Evolutionary conservation across 2,888 invertebrate genomes (phyloP).

Genomic region (Carabus problematicus): DNA sequence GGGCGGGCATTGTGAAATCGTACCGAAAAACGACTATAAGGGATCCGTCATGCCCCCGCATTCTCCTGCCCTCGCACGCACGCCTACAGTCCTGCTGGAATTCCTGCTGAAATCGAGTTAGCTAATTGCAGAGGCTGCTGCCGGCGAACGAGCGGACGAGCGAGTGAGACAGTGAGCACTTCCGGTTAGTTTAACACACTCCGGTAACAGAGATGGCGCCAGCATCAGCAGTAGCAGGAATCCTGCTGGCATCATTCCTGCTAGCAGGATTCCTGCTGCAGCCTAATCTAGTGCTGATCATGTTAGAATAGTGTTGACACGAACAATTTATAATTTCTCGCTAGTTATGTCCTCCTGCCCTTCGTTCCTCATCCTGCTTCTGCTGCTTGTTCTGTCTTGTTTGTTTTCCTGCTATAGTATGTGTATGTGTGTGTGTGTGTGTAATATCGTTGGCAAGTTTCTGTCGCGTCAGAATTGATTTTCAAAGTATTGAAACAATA

Average conservation of each 20-base stretch:
- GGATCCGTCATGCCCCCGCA: neutral
- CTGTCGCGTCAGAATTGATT: no score
- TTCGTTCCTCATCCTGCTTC: conserved; percentile 28
- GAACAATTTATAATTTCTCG: conserved; percentile 60
- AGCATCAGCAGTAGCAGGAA: conserved; percentile 12
- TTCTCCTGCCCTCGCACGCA: neutral
- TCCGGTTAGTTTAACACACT: conserved; percentile 58
- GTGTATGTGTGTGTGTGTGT: no score
- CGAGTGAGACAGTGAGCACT: conserved; percentile 46
- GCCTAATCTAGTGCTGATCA: conserved; percentile 62
- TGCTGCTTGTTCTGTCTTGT: conserved; percentile 7
- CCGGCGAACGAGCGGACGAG: no score
- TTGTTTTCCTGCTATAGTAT: conserved; percentile 25
- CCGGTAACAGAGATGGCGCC: conserved; percentile 55
- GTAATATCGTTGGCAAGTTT: no score
- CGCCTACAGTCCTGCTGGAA: conserved; percentile 49
- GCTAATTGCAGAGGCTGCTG: conserved; percentile 54
- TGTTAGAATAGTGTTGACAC: conserved; percentile 61
- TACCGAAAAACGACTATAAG: conserved; percentile 46
- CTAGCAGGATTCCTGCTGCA: conserved; percentile 34
- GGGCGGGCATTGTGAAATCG: conserved; percentile 40
- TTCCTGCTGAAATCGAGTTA: conserved; percentile 58
- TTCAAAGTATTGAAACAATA: no score
- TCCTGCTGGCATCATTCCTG: conserved; percentile 45
- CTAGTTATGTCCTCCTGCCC: conserved; percentile 53